Evolutionary conservation across 2,113 vertebrate genomes (phyloP).

Genomic region (chimpanzee (Pan troglodytes)): NHGRI_mPanTro3-v2.1_pri NC_072414.2:78539001-78539500

Average conservation of each 20-base stretch:
- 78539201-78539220: background rate
- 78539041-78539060: background rate
- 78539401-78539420: background rate
- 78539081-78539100: constrained; percentile 65
- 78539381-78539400: background rate
- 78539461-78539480: background rate
- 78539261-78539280: background rate
- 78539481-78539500: background rate
- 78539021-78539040: background rate
- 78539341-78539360: constrained; percentile 20
- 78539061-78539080: constrained; percentile 53
- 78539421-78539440: background rate
- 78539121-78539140: background rate
- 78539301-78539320: background rate
- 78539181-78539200: background rate
- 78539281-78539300: constrained; percentile 55
- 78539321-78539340: background rate
- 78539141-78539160: background rate
- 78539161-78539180: background rate
- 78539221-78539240: background rate
- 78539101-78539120: background rate
- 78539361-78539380: background rate
- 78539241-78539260: background rate
- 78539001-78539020: constrained; percentile 46
- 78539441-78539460: rapidly evolving